Base-by-base conservation (phyloP, 2,888 invertebrate genomes). In the Epinotia demarniana region DNA sequence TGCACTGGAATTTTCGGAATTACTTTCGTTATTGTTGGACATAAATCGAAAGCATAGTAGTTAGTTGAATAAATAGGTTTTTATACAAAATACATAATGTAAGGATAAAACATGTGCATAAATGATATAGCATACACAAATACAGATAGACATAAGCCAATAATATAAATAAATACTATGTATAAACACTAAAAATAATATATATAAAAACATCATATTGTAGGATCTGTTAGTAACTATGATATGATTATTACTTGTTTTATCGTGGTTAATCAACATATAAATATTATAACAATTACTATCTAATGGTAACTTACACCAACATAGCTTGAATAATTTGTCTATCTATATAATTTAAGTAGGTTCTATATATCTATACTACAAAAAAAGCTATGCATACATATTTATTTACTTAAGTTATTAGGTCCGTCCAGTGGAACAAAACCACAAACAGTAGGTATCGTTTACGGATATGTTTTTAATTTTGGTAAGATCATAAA, bases 201-300 rank as follows among this genome's bases (percentile, higher is more conserved):
- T 18, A 73, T 63, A 75, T 53, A 75, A 11, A 61, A 58, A 63
- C 55, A 61, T 55, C 33, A 55, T 67, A 63, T 23, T 23, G 55
- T 72, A 61, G 61, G 43, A 69, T 61, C 58, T 43, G 49, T 68
- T 72, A 69, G 68, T 66, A n/a, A n/a, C n/a, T n/a, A 18, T 72
- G 69, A 78, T 68, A 78, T 71, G 70, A 72, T 58, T 75, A 78
- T 68, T 53, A 68, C 72, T 78, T 64, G 46, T 58, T 61, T 70
- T 66, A 49, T 60, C 18, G 23, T 27, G 8, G 67, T 75, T 72
- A 71, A 61, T 75, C 19, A 43, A 57, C 16, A n/a, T 58, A 19
- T n/a, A 8, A 58, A 64, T 64, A 62, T 58, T 66, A n/a, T 33
- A 66, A 66, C 27, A 60, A 58, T 33, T 67, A 53, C 63, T 69